Evolutionary conservation across 2,888 invertebrate species (phyloP).

Genomic region (Steinernema carpocapsae): DNA sequence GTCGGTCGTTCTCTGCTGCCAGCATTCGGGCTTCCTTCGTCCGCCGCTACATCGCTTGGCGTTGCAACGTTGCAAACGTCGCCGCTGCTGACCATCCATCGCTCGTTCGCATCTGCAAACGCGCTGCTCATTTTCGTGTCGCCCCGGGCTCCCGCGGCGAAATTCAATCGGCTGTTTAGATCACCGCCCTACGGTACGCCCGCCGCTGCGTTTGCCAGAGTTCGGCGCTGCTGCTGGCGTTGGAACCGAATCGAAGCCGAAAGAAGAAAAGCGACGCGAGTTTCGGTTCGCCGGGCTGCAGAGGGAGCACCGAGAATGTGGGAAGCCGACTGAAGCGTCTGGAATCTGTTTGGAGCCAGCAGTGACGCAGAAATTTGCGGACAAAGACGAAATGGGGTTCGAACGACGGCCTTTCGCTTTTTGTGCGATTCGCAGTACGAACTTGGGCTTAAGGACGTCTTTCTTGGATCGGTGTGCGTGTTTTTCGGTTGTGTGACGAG

Average conservation of each 20-base stretch:
- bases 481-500: neutral
- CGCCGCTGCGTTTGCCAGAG: neutral
- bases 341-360: neutral
- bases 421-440: too few species aligned
- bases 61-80: neutral
- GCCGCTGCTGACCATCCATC: neutral
- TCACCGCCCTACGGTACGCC: neutral
- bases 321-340: neutral
- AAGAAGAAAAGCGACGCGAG: neutral
- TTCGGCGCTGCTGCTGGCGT: constrained; percentile 6
- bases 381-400: neutral
- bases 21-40: too few species aligned
- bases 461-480: neutral
- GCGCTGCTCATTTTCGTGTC: neutral
- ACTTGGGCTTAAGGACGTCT: neutral
- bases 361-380: neutral
- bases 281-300: too few species aligned
- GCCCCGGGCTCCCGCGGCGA: neutral
- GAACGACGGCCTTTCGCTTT: too few species aligned
- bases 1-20: too few species aligned
- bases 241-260: constrained; percentile 8
- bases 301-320: neutral
- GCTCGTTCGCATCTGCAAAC: neutral
- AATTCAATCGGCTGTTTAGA: constrained; percentile 29
- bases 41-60: too few species aligned